Percentiles rank a stretch among this genome's conserved stretches.
Evolutionary conservation across 1,140 invertebrate genomes (phyloP).

Genomic region (Galleria mellonella): DNA sequence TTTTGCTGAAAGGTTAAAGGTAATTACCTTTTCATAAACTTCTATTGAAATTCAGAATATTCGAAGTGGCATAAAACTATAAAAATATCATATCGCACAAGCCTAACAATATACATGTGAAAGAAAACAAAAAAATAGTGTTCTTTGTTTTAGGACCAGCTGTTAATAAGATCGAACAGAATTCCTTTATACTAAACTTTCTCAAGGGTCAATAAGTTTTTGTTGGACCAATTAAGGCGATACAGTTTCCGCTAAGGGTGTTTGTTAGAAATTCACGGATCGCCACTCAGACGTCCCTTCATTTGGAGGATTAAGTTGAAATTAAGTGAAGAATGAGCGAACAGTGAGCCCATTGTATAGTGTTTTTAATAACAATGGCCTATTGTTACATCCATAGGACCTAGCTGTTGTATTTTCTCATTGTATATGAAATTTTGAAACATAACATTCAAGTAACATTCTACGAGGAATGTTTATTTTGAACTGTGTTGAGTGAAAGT

Average conservation of each 20-base stretch:
- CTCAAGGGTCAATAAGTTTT: constrained; percentile 27
- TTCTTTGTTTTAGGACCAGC: background rate
- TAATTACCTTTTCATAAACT: too few species aligned
- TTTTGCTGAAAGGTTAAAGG: too few species aligned
- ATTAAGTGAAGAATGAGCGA: constrained; percentile 42
- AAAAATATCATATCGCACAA: too few species aligned
- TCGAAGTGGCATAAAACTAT: too few species aligned
- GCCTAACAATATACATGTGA: too few species aligned
- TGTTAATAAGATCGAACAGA: background rate
- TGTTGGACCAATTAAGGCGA: constrained; percentile 46
- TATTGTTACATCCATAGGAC: constrained; percentile 35
- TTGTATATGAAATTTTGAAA: background rate
- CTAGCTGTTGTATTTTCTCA: constrained; percentile 20
- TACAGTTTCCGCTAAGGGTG: constrained; percentile 36
- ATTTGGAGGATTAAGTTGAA: constrained; percentile 55
- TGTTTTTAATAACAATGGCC: constrained; percentile 50
- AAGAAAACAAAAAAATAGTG: too few species aligned
- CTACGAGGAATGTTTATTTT: background rate
- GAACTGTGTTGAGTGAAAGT: background rate
- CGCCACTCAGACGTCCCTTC: constrained; percentile 38
- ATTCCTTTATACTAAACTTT: constrained; percentile 5
- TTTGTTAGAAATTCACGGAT: constrained; percentile 47
- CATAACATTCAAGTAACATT: background rate
- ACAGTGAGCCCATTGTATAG: constrained; percentile 44
- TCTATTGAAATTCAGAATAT: too few species aligned